Base-by-base conservation (phyloP, 2,888 invertebrate species). In the Noctua janthe region DNA sequence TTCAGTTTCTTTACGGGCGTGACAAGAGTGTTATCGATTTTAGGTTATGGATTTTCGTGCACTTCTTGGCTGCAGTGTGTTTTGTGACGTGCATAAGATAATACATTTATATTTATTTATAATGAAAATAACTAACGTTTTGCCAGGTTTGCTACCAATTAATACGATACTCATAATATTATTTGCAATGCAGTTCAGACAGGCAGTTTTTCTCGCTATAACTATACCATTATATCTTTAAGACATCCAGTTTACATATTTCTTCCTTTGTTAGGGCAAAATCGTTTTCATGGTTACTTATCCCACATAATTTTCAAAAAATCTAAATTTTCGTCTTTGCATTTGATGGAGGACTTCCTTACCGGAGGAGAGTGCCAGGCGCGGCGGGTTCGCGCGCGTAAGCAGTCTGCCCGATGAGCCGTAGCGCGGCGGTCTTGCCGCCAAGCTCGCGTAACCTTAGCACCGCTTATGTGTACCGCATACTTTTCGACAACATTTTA, bases 341-440 rank as follows among this genome's bases (percentile, higher is more conserved):
- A 89, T 88, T 88, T 92, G 88, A 93, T 92, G 90, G 93, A 95
- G 94, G 93, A 94, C 92, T 95, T 95, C 94, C 94, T 94, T 91
- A 92, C 92, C 90, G 90, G 93, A 92, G 94, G 94, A 92, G 93
- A 95, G 91, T 92, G 94, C 87, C 89, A 88, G 90, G 88, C 83
- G 90, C 89, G 87, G 91, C 88, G 91, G 91, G 90, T 91, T 91
- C 85, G 91, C 90, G 91, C 91, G 91, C 89, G 90, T 87, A 91
- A 64, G 90, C 96, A 97, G 97, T 97, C 95, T 95, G 94, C 92
- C 94, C 95, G 96, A 97, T 97, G 97, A 96, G 96, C 95, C 97
- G 96, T 96, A 95, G 96, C 96, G 96, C 92, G 95, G 94, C 96
- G 96, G 97, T 95, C 95, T 94, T 96, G 96, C 95, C 95, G 95